Percentiles rank a stretch among this genome's conserved stretches.
Evolutionary conservation across 2,888 invertebrate genomes (phyloP).

Genomic region (Ophraella communa): DNA sequence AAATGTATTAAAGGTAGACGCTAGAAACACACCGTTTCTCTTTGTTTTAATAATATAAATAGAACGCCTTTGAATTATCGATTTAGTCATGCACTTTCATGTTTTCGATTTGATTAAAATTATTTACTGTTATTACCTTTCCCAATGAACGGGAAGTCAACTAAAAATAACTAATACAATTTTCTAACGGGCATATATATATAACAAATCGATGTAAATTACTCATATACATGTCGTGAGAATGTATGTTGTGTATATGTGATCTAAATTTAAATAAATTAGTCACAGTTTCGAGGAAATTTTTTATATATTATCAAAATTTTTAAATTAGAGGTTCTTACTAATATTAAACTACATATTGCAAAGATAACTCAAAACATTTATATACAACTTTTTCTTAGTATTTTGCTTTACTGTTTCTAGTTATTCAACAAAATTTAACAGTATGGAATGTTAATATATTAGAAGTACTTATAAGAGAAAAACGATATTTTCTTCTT

Average conservation of each 20-base stretch:
- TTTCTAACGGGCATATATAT: background rate
- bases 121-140: constrained; percentile 4
- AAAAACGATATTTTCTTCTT: too few relatives aligned
- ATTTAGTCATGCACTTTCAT: constrained; percentile 22
- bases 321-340: background rate
- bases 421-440: too few relatives aligned
- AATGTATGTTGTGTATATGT: background rate
- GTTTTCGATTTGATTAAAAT: constrained; percentile 19
- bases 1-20: constrained; percentile 33
- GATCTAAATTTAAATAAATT: background rate
- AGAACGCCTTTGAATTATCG: constrained; percentile 32
- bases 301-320: background rate
- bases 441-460: too few relatives aligned
- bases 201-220: background rate
- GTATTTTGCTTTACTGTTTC: too few relatives aligned
- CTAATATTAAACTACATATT: too few relatives aligned
- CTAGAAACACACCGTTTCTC: constrained; percentile 22
- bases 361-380: too few relatives aligned
- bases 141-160: background rate
- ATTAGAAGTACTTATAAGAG: too few relatives aligned
- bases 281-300: background rate
- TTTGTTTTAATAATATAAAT: constrained; percentile 39
- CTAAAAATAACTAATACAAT: background rate
- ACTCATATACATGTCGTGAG: background rate
- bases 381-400: too few relatives aligned